These are phyloP conservation scores for Clunio marinus DNA, from an alignment of 2,888 invertebrate genomes.

Conservation along the genomic window DNA sequence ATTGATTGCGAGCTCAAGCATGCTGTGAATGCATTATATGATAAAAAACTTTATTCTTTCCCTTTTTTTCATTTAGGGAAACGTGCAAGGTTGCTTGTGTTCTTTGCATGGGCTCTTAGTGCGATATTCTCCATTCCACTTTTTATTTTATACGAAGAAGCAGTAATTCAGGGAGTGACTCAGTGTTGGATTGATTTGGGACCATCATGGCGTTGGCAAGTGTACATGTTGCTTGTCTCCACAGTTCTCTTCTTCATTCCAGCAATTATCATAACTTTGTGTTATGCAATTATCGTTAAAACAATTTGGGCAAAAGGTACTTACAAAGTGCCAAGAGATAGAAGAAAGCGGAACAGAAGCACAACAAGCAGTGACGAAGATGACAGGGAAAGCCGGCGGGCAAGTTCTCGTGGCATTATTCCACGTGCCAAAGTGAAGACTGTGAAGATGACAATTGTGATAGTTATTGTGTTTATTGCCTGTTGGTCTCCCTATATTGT, in stretches of 20 bases:
- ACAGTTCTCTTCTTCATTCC: conserved; percentile 79
- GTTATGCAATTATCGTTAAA: conserved; percentile 84
- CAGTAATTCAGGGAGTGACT: conserved; percentile 67
- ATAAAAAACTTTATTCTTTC: conserved; percentile 7
- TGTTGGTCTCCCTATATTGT: conserved; percentile 96
- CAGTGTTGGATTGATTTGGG: conserved; percentile 89
- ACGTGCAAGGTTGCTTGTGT: conserved; percentile 72
- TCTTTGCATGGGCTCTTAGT: conserved; percentile 77
- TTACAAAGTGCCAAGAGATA: conserved; percentile 49
- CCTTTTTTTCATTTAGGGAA: no score
- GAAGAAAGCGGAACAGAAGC: conserved; percentile 36
- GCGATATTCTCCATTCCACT: conserved; percentile 78
- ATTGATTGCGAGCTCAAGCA: conserved; percentile 75
- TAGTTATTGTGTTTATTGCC: conserved; percentile 79
- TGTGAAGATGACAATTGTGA: conserved; percentile 95
- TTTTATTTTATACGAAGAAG: conserved; percentile 75
- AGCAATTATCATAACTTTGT: conserved; percentile 80
- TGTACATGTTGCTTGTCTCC: conserved; percentile 83
- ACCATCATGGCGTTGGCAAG: conserved; percentile 71
- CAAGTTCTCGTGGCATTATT: conserved; percentile 88
- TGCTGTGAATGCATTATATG: conserved; percentile 38
- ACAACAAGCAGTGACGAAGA: conserved; percentile 11
- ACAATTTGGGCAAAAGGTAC: conserved; percentile 82
- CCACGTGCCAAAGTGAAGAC: conserved; percentile 95
- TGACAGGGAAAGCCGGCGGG: conserved; percentile 63